Conservation (phyloP, 1,140 invertebrate species). For the Philotrypesis tridentata region DNA sequence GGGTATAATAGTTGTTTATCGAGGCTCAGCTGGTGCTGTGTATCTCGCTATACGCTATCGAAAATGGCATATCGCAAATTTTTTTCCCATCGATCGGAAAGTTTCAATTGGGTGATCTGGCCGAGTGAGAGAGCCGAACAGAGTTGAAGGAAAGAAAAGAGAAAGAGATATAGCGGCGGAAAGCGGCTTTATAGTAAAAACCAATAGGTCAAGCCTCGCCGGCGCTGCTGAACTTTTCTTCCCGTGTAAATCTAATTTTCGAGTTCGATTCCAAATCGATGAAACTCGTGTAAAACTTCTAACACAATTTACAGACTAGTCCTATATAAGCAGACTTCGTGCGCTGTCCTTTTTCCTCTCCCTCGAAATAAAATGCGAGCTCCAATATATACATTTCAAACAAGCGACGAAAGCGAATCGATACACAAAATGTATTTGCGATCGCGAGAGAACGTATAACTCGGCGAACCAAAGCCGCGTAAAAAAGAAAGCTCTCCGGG, state of each 20-base stretch:
- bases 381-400: constrained; percentile 26
- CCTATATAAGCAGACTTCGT: constrained; percentile 16
- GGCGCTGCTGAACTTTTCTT: constrained; percentile 22
- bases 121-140: not conserved
- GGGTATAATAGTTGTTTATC: no score
- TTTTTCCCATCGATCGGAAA: constrained; percentile 13
- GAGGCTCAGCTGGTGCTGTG: no score
- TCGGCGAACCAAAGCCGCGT: no score
- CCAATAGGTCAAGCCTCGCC: constrained; percentile 30
- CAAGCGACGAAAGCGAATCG: constrained; percentile 4
- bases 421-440: not conserved
- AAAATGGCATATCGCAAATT: no score
- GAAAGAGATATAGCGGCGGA: not conserved
- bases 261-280: constrained; percentile 36
- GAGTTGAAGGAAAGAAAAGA: not conserved
- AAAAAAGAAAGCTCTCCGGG: no score
- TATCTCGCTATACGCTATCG: no score
- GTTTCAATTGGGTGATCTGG: not conserved
- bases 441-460: not conserved
- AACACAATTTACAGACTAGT: constrained; percentile 22
- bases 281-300: constrained; percentile 37
- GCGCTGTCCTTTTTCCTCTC: not conserved
- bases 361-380: not conserved
- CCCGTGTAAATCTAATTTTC: constrained; percentile 45
- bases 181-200: constrained; percentile 17